Evolutionary conservation across 2,888 invertebrate genomes (phyloP).

Genomic region (Lacanobia wlatinum): DNA sequence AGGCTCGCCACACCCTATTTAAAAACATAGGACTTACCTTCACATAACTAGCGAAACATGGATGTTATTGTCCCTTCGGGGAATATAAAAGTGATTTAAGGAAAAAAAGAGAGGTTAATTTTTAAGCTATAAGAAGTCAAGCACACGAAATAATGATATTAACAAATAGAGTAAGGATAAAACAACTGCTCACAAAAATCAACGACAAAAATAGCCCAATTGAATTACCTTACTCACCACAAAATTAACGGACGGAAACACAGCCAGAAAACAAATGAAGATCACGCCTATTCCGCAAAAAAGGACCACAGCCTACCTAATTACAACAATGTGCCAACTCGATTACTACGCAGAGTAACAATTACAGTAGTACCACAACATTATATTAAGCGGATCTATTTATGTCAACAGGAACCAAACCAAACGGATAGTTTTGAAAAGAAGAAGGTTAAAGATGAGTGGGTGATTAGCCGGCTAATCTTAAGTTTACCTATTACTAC

Average conservation of each 20-base stretch:
- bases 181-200: not conserved
- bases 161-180: not conserved
- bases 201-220: constrained; percentile 1
- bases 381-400: constrained; percentile 19
- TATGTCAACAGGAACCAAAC: no score
- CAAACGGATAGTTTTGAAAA: no score
- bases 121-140: not conserved
- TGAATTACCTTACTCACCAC: not conserved
- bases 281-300: constrained; percentile 12
- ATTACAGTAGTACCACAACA: constrained; percentile 27
- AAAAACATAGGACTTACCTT: no score
- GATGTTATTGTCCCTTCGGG: no score
- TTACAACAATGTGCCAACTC: constrained; percentile 30
- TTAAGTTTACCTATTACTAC: no score
- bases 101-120: no score
- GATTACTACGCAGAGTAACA: constrained; percentile 33
- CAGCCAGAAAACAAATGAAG: constrained; percentile 21
- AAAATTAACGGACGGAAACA: not conserved
- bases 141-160: not conserved
- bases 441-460: no score
- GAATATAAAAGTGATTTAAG: no score
- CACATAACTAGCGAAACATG: no score
- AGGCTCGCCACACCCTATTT: no score
- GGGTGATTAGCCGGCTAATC: no score
- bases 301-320: constrained; percentile 11